phyloP scores from a whole-genome alignment of 2,113 vertebrate genomes.

The Nothoprocta perdicaria region DNA sequence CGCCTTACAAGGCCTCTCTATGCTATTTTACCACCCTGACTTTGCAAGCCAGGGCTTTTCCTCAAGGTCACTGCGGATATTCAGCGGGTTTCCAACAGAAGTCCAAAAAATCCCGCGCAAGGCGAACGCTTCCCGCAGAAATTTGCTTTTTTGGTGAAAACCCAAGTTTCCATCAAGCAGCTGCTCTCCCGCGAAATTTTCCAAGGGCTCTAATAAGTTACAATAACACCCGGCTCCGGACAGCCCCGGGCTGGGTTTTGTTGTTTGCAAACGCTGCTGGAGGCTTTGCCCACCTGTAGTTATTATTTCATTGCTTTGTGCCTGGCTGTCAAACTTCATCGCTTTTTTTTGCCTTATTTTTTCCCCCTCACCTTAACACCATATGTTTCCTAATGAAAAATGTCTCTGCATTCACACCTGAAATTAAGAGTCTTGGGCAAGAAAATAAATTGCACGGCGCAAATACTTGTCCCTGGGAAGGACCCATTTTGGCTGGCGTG shows the following conservation, averaged over 20 bases:
- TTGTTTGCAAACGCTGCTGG: constrained; percentile 71
- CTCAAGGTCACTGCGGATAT: constrained; percentile 25
- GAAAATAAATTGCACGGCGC: neutral
- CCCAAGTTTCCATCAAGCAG: constrained; percentile 54
- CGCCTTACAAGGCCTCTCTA: constrained; percentile 34
- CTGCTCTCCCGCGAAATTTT: constrained; percentile 17
- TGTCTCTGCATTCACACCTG: constrained; percentile 67
- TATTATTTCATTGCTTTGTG: constrained; percentile 71
- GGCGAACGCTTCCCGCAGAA: constrained; percentile 23
- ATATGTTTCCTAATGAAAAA: constrained; percentile 72
- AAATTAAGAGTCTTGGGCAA: constrained; percentile 58
- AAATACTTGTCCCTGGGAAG: neutral
- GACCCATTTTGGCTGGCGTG: neutral
- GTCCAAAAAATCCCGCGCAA: neutral
- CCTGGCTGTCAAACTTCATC: constrained; percentile 63
- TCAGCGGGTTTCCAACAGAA: neutral
- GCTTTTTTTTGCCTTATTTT: neutral
- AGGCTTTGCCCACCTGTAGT: constrained; percentile 72
- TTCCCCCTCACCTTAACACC: constrained; percentile 39
- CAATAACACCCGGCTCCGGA: constrained; percentile 55
- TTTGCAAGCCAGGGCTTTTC: constrained; percentile 8
- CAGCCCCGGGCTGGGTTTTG: constrained; percentile 48
- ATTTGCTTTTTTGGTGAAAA: constrained; percentile 29
- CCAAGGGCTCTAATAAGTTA: constrained; percentile 36
- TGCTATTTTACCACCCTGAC: constrained; percentile 27